Percentiles rank a stretch among this genome's conserved stretches.
phyloP scores from a whole-genome alignment of 2,113 vertebrate genomes.

The Promerops cafer region DNA sequence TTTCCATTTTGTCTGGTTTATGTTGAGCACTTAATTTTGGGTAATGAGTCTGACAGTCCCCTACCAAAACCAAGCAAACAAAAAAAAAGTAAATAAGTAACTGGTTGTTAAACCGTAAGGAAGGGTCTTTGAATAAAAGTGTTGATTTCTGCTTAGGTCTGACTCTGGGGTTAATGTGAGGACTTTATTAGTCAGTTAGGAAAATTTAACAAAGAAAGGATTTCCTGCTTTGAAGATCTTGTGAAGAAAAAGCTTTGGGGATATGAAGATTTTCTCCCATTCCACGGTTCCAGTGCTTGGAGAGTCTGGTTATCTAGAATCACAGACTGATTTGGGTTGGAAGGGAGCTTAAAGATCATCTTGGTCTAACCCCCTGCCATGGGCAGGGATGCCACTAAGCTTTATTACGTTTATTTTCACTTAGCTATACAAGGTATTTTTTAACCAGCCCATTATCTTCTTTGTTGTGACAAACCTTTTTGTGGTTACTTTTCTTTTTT shows the following conservation, averaged over 20 bases:
- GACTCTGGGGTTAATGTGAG: neutral
- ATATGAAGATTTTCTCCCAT: neutral
- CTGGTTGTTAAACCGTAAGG: neutral
- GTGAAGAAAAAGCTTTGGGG: neutral
- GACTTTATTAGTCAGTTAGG: neutral
- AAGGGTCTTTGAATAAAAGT: neutral
- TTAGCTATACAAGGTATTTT: neutral
- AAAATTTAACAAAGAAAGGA: neutral
- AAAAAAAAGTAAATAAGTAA: neutral
- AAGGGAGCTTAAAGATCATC: neutral
- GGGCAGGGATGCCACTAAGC: neutral
- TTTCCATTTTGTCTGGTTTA: neutral
- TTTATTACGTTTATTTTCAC: neutral
- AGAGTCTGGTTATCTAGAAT: neutral
- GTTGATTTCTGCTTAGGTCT: neutral
- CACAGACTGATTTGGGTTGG: neutral
- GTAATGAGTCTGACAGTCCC: neutral
- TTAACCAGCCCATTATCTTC: neutral
- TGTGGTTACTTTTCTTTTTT: neutral
- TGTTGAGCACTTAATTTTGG: neutral
- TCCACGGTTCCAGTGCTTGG: neutral
- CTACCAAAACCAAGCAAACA: neutral
- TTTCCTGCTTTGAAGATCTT: neutral
- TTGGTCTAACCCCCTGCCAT: neutral
- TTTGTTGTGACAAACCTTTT: neutral